A percentile compares a stretch with the other conserved stretches of the same genome.
Evolutionary conservation across 2,888 invertebrate genomes (phyloP).

Genomic region (Synergus japonicus): DNA sequence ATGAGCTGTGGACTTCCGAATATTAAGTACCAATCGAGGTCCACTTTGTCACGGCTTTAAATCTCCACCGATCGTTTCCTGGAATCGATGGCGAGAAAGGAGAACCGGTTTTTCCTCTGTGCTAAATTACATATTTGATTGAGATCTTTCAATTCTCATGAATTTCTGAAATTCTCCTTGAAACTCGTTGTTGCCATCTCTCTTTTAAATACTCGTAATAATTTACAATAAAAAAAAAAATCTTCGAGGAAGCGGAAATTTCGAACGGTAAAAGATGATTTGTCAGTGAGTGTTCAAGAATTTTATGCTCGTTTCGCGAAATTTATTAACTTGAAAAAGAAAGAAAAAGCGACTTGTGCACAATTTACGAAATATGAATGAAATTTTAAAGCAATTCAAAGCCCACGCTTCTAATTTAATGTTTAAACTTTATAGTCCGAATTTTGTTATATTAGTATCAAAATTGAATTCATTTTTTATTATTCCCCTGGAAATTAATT

Average conservation of each 20-base stretch:
- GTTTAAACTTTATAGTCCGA: too few species aligned
- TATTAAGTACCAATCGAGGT: constrained; percentile 35
- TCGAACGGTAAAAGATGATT: constrained; percentile 1
- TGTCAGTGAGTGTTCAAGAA: neutral
- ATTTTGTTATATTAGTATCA: too few species aligned
- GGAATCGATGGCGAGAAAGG: constrained; percentile 2
- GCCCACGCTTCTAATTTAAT: too few species aligned
- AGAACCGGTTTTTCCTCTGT: constrained; percentile 18
- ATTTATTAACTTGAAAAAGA: neutral
- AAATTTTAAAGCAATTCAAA: neutral
- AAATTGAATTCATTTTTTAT: too few species aligned
- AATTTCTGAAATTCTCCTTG: neutral
- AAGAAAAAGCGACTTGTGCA: neutral
- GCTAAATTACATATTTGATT: constrained; percentile 8
- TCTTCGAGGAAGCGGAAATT: neutral
- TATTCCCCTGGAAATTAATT: neutral
- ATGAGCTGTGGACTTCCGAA: constrained; percentile 37
- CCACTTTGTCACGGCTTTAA: constrained; percentile 19
- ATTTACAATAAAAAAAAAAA: neutral
- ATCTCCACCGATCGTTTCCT: constrained; percentile 22
- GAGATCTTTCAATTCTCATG: constrained; percentile 3
- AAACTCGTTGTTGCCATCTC: neutral
- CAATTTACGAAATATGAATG: neutral
- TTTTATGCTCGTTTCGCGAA: neutral
- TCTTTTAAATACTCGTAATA: neutral